phyloP scores from a whole-genome alignment of 1,140 invertebrate genomes.

The Oscheius sp. region DNA sequence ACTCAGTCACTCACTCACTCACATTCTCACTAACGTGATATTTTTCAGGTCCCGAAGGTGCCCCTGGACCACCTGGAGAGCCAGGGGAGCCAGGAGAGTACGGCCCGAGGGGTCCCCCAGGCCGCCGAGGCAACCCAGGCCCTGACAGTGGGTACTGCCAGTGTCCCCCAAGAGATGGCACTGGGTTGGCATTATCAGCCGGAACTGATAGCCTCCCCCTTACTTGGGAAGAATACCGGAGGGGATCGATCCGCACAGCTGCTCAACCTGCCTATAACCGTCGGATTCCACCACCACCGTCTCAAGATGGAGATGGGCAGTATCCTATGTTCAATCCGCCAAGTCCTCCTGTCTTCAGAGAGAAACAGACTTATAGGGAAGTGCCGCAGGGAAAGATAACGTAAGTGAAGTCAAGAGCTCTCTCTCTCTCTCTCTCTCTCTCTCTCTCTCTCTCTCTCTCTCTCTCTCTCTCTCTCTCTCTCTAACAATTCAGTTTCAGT shows the following conservation, averaged over 20 bases:
- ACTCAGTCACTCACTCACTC: too few relatives aligned
- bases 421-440: too few relatives aligned
- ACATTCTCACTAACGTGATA: background rate
- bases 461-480: too few relatives aligned
- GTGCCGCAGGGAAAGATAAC: too few relatives aligned
- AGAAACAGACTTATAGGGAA: too few relatives aligned
- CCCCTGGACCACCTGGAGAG: slow-evolving; percentile 11
- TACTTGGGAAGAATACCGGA: background rate
- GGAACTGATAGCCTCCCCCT: background rate
- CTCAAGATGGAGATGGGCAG: too few relatives aligned
- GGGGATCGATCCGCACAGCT: background rate
- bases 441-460: too few relatives aligned
- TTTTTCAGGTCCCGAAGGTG: slow-evolving; percentile 9
- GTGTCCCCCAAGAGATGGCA: slow-evolving; percentile 21
- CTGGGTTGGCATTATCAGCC: background rate
- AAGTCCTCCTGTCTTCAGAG: too few relatives aligned
- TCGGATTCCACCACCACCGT: too few relatives aligned
- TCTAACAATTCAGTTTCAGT: slow-evolving; percentile 2
- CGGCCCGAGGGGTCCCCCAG: slow-evolving; percentile 8
- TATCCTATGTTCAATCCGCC: too few relatives aligned
- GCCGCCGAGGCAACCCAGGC: slow-evolving; percentile 8
- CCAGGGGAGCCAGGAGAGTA: slow-evolving; percentile 17
- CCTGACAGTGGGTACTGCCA: slow-evolving; percentile 24
- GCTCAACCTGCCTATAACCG: too few relatives aligned
- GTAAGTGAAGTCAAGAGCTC: too few relatives aligned